phyloP scores from a whole-genome alignment of 2,113 vertebrate genomes.

The Tupaia tana region DNA sequence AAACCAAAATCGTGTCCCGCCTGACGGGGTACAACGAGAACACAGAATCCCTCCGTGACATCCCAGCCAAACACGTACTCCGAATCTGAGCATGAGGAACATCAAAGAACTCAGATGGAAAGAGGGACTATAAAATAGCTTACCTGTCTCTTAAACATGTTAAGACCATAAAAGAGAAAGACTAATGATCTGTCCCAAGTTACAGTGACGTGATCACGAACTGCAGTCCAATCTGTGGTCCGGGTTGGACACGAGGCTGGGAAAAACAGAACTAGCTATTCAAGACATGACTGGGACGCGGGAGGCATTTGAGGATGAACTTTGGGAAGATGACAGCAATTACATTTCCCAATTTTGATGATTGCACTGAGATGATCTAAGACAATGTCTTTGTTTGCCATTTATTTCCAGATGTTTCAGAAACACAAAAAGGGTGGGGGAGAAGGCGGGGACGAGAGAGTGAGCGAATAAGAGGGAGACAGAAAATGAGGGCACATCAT shows the following conservation, averaged over 20 bases:
- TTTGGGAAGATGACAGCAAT: neutral
- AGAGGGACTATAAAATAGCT: neutral
- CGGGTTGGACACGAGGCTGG: neutral
- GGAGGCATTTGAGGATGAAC: neutral
- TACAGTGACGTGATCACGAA: neutral
- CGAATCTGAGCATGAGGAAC: neutral
- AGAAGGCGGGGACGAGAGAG: neutral
- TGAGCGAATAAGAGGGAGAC: neutral
- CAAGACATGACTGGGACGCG: neutral
- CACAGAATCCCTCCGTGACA: neutral
- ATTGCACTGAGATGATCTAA: neutral
- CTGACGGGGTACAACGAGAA: neutral
- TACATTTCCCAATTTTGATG: conserved; percentile 7
- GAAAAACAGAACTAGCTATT: neutral
- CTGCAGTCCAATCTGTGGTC: neutral
- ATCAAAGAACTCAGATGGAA: conserved; percentile 5
- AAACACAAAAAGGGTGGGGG: neutral
- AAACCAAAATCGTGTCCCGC: neutral
- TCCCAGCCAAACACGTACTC: neutral
- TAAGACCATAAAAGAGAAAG: neutral
- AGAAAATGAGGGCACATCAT: neutral
- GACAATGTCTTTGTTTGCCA: neutral
- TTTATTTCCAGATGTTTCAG: conserved; percentile 9
- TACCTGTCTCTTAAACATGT: neutral
- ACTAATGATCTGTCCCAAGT: neutral